Evolutionary conservation across 2,113 vertebrate genomes (phyloP), one percentile per base, ranked within the genome.

Genomic region (Antennarius striatus): DNA sequence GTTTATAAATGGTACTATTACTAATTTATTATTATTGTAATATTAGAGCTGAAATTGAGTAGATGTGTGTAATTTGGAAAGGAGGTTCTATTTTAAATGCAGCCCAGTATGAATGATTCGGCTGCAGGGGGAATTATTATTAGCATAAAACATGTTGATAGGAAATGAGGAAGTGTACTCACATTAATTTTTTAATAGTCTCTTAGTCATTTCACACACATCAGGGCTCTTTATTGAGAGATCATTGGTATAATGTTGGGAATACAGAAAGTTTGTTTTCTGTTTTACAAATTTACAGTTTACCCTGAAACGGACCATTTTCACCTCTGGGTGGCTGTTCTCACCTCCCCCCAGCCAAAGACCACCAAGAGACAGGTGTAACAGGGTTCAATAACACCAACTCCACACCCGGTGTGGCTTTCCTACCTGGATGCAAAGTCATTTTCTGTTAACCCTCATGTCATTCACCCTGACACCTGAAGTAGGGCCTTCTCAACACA

Each of bases 21-120:
- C 77, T 89, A 89, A 92, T 91, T 88, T 73, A 92, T 88, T 87
- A 85, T 85, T 89, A 89, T 91, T 91, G 85, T 85, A 91, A 90
- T 91, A 90, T 89, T 87, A 83, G 86, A 89, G 74, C 82, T 86
- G 57, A 83, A 83, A 80, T 79, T 83, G 79, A 89, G 77, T 86
- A 81, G 63, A 83, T 81, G 81, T 83, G 82, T 82, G 63, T 80
- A 81, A 90, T 86, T 77, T 82, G 72, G 13, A 79, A 63, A 76
- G 52, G 63, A 77, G 63, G 16, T 79, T 86, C 83, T 88, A 86
- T 88, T 88, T 85, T 81, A 65, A 79, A 79, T 69, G 53, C 57
- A 56, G 47, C 46, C 62, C 28, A 11, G 63, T 62, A 60, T 39
- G 63, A 65, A 58, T 0, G 3, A 60, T 79, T 79, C 53, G 63